A percentile compares a stretch with the other conserved stretches of the same genome.
phyloP scores from a whole-genome alignment of 2,113 vertebrate species.

The Promerops cafer region DNA sequence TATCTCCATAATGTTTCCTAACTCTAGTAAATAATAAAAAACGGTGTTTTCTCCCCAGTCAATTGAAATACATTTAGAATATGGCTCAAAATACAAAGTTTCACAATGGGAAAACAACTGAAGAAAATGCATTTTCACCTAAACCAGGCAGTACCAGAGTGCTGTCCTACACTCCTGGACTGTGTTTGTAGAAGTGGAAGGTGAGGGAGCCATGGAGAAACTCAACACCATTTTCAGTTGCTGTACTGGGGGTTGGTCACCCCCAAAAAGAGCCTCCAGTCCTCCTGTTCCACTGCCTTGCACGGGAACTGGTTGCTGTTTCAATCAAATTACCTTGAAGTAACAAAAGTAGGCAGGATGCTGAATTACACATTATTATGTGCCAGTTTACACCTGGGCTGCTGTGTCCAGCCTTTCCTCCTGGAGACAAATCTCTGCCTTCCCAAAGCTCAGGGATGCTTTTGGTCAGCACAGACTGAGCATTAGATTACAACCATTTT shows the following conservation, averaged over 20 bases:
- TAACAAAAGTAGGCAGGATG: background rate
- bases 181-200: background rate
- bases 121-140: background rate
- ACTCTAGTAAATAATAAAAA: background rate
- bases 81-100: background rate
- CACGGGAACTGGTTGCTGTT: background rate
- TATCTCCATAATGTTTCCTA: background rate
- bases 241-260: background rate
- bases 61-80: background rate
- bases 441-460: background rate
- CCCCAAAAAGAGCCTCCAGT: background rate
- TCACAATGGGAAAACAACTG: background rate
- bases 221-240: background rate
- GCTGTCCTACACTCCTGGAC: background rate
- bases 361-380: background rate
- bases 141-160: background rate
- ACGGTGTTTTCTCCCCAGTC: background rate
- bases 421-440: background rate
- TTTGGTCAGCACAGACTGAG: background rate
- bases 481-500: background rate
- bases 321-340: background rate
- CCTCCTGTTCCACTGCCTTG: background rate
- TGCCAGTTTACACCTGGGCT: background rate
- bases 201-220: background rate
- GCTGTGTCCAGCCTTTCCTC: background rate